Percentiles rank a stretch among this genome's conserved stretches.
phyloP scores from a whole-genome alignment of 2,797 vertebrate genomes.

The Huso huso region DNA sequence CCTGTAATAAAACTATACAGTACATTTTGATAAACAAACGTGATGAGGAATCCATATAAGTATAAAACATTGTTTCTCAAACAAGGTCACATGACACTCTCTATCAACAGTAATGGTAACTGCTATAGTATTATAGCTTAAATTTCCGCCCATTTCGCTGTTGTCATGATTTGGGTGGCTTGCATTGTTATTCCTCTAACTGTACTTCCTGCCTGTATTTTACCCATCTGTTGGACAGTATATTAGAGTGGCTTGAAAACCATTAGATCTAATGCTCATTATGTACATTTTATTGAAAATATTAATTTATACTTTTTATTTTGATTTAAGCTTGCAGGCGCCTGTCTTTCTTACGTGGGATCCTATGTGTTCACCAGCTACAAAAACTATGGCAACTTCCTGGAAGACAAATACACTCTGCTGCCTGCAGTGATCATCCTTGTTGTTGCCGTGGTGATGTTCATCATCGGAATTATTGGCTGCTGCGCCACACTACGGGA shows the following conservation, averaged over 20 bases:
- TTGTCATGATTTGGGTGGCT: background rate
- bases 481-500: slow-evolving; percentile 72
- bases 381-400: slow-evolving; percentile 53
- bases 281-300: background rate
- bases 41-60: too few relatives aligned
- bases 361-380: slow-evolving; percentile 59
- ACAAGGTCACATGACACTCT: too few relatives aligned
- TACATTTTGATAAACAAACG: too few relatives aligned
- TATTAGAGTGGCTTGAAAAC: too few relatives aligned
- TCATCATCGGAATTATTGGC: slow-evolving; percentile 69
- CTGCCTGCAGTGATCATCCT: slow-evolving; percentile 62
- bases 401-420: slow-evolving; percentile 58
- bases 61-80: too few relatives aligned
- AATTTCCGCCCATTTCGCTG: background rate
- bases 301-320: background rate
- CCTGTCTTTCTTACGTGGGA: slow-evolving; percentile 64
- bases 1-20: too few relatives aligned
- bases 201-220: background rate
- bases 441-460: slow-evolving; percentile 56
- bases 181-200: background rate
- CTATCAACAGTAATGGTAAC: too few relatives aligned
- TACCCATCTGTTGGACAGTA: background rate
- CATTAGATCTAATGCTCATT: too few relatives aligned
- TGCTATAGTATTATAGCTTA: background rate
- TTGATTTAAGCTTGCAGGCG: slow-evolving; percentile 62